Base-by-base conservation (phyloP, 2,797 vertebrate species). In the Sciurus carolinensis region DNA sequence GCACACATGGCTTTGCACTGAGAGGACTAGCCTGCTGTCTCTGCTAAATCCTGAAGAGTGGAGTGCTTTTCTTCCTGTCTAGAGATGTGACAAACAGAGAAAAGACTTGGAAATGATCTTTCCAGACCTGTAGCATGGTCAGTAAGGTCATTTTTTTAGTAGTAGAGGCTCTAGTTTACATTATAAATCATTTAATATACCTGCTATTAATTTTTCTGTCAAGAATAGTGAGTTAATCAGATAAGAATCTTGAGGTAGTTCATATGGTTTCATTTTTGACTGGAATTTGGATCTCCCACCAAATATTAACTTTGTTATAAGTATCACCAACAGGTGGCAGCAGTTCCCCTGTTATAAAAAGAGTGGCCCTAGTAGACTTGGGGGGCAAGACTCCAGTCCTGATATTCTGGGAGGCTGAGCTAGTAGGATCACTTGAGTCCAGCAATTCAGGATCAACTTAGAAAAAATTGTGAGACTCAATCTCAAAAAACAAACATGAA, bases 251-350 rank as follows among this genome's bases (percentile, higher is more conserved):
- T 88, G 73, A 91, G 87, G 42, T 28, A 75, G 14, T 90, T 79
- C 14, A 47, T 47, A 22, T 66, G 36, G 30, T 22, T 95, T 18
- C 39, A 80, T 26, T 95, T 92, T 90, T 73, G 47, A 71, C 64
- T 52, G 33, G 28, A 77, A 73, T 81, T 95, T 54, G n/a, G 47
- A 57, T 36, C 42, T 64, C 80, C 66, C 57, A 64, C 50, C 8
- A 26, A 69, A 66, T 87, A 44, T 80, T 93, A 82, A 79, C 18
- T 83, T 88, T 93, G 81, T 90, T 28, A 50, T n/a, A 36, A 86
- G 54, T 24, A 85, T 52, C 22, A 90, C 95, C 97, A 97, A 87
- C 87, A 96, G 97, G 75, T 95, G 97, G 96, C 97, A 97, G 62
- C 81, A 96, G 18, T 90, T 94, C 26, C 59, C 79, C 26, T 75